A percentile compares a stretch with the other conserved stretches of the same genome.
Evolutionary conservation across 2,797 vertebrate genomes (phyloP).

Genomic region (Rhadinocentrus ornatus): DNA sequence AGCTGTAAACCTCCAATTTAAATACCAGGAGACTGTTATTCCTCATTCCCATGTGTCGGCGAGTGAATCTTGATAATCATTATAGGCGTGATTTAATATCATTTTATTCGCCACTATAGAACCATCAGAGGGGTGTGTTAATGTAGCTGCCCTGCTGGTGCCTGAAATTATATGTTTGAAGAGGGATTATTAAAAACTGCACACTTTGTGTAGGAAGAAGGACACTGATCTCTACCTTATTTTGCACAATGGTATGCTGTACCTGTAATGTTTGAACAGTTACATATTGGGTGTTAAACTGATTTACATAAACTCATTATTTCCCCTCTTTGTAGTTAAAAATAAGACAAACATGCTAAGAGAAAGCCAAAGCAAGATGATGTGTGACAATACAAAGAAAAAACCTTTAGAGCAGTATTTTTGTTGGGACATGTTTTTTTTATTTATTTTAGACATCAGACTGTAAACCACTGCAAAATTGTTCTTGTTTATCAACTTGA

Average conservation of each 20-base stretch:
- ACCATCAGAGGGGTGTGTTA: constrained; percentile 10
- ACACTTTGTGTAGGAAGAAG: neutral
- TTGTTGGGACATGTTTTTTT: neutral
- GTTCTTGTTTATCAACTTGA: neutral
- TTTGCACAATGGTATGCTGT: neutral
- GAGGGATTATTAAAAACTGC: neutral
- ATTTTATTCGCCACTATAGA: constrained; percentile 12
- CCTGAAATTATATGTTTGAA: constrained; percentile 14
- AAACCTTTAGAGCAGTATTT: neutral
- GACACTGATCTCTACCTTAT: neutral
- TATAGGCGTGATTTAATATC: constrained; percentile 29
- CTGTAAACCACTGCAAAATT: neutral
- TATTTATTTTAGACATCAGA: neutral
- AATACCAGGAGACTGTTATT: constrained; percentile 7
- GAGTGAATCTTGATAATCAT: constrained; percentile 14
- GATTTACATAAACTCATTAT: neutral
- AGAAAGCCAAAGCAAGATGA: neutral
- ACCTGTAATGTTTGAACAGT: neutral
- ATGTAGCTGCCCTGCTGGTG: constrained; percentile 16
- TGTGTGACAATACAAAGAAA: neutral
- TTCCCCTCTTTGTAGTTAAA: neutral
- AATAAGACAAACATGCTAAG: neutral
- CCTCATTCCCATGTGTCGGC: neutral
- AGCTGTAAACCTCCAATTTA: constrained; percentile 15
- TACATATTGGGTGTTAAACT: neutral